Evolutionary conservation across 2,888 invertebrate genomes (phyloP).

Genomic region (Polydrusus pterygomalis): DNA sequence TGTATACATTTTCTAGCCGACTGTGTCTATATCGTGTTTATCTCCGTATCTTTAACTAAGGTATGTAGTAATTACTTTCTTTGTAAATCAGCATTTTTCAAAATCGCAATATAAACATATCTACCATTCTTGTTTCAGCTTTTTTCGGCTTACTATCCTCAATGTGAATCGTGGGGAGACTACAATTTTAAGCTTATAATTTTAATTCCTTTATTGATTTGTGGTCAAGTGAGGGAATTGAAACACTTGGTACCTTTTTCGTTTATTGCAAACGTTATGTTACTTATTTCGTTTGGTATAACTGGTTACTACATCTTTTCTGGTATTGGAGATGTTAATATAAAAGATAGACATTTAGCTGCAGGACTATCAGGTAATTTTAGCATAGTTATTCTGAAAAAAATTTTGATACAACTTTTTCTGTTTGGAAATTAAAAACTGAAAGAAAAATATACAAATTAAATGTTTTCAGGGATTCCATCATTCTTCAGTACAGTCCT

Average conservation of each 20-base stretch:
- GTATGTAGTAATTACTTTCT: constrained; percentile 70
- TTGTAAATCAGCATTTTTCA: background rate
- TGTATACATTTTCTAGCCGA: constrained; percentile 82
- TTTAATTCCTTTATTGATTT: constrained; percentile 81
- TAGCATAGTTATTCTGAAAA: too few relatives aligned
- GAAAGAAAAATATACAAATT: too few relatives aligned
- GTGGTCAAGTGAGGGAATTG: constrained; percentile 85
- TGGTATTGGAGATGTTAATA: constrained; percentile 67
- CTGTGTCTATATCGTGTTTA: constrained; percentile 86
- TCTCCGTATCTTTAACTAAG: constrained; percentile 81
- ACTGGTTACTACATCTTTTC: constrained; percentile 89
- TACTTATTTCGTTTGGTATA: constrained; percentile 83
- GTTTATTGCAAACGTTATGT: constrained; percentile 87
- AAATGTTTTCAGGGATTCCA: constrained; percentile 72
- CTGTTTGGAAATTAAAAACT: too few relatives aligned
- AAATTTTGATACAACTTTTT: too few relatives aligned
- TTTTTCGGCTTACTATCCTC: constrained; percentile 75
- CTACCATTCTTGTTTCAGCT: constrained; percentile 72
- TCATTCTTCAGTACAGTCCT: constrained; percentile 96
- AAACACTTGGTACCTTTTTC: constrained; percentile 93
- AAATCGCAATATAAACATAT: too few relatives aligned
- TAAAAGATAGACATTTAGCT: constrained; percentile 72
- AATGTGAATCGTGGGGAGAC: constrained; percentile 71
- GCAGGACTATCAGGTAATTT: constrained; percentile 52
- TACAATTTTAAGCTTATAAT: constrained; percentile 79